Evolutionary conservation across 1,140 invertebrate species (phyloP).

Genomic region (Procambarus clarkii): DNA sequence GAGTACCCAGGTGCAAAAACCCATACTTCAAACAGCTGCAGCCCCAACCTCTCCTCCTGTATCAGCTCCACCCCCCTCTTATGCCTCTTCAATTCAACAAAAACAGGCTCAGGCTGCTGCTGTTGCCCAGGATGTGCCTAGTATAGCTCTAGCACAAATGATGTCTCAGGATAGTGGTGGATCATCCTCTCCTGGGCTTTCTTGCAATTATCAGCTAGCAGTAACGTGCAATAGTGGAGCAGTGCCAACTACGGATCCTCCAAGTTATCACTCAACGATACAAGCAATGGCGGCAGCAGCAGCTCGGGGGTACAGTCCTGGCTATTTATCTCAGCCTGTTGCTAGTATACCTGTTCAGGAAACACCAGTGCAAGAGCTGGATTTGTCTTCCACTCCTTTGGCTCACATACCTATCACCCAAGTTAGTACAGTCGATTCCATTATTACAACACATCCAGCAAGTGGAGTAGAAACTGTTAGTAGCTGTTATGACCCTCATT

Average conservation of each 20-base stretch:
- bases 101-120: slow-evolving; percentile 74
- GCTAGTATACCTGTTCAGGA: slow-evolving; percentile 71
- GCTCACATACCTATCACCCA: slow-evolving; percentile 75
- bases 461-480: slow-evolving; percentile 55
- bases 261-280: slow-evolving; percentile 93
- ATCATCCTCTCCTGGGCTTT: slow-evolving; percentile 46
- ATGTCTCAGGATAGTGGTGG: slow-evolving; percentile 50
- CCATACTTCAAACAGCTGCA: slow-evolving; percentile 93
- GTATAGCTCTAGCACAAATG: slow-evolving; percentile 83
- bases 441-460: slow-evolving; percentile 48
- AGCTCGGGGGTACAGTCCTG: slow-evolving; percentile 77
- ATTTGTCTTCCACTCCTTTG: slow-evolving; percentile 76
- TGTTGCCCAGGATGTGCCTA: slow-evolving; percentile 87
- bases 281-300: slow-evolving; percentile 87
- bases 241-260: slow-evolving; percentile 90
- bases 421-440: slow-evolving; percentile 55
- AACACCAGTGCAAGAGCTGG: slow-evolving; percentile 70
- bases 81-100: slow-evolving; percentile 76
- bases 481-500: slow-evolving; percentile 56
- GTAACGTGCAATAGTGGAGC: slow-evolving; percentile 76
- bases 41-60: slow-evolving; percentile 81
- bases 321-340: slow-evolving; percentile 73
- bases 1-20: slow-evolving; percentile 95
- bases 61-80: slow-evolving; percentile 76
- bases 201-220: slow-evolving; percentile 59